Conservation (phyloP, 2,113 vertebrate species). For the Mugil cephalus region DNA sequence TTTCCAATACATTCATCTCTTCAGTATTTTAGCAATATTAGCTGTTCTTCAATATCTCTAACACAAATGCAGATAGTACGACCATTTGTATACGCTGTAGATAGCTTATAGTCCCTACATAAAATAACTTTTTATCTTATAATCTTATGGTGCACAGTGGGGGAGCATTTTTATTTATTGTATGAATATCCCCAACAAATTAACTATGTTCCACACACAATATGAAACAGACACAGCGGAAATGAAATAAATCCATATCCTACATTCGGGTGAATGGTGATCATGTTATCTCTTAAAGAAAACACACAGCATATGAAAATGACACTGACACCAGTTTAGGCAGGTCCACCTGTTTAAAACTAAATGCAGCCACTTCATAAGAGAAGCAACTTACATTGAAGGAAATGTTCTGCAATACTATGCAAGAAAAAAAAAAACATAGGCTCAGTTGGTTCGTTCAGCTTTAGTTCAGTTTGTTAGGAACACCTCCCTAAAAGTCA, state of each 20-base stretch:
- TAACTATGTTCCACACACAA: not conserved
- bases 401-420: no score
- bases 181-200: not conserved
- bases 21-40: slow-evolving; percentile 9
- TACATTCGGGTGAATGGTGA: not conserved
- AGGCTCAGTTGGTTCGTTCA: no score
- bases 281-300: no score
- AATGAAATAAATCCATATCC: slow-evolving; percentile 1
- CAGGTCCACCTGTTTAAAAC: no score
- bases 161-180: slow-evolving; percentile 3
- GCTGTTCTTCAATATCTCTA: not conserved
- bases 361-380: no score
- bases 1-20: not conserved
- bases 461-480: no score
- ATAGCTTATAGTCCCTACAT: slow-evolving; percentile 8
- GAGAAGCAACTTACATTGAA: no score
- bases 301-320: no score
- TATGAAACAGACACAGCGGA: not conserved
- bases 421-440: no score
- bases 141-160: slow-evolving; percentile 19
- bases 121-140: slow-evolving; percentile 23
- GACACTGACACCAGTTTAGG: no score
- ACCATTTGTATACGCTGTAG: slow-evolving; percentile 34
- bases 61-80: not conserved
- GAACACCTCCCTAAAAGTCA: no score